These are phyloP conservation scores for Oenanthe melanoleuca DNA, from an alignment of 2,113 vertebrate species.

Conservation along the genomic window DNA sequence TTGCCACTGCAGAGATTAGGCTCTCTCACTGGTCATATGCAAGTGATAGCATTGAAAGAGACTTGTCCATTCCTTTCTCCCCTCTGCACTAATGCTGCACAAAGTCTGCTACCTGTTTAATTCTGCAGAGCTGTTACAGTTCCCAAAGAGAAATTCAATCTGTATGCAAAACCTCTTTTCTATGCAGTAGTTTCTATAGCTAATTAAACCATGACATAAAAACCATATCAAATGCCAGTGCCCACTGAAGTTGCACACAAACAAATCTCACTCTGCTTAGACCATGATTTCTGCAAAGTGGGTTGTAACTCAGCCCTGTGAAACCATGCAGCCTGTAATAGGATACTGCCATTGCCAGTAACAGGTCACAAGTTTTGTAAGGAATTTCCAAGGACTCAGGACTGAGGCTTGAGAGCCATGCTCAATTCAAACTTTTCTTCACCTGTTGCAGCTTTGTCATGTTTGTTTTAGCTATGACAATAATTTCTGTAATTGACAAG, in stretches of 20 bases:
- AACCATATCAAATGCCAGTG: background rate
- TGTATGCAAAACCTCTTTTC: background rate
- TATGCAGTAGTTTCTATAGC: background rate
- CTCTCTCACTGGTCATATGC: background rate
- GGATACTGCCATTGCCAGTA: fast-evolving
- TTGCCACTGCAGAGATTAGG: background rate
- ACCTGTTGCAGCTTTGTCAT: background rate
- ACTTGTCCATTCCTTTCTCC: background rate
- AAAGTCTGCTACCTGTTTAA: background rate
- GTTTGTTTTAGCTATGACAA: background rate
- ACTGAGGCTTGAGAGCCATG: background rate
- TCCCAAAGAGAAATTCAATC: background rate
- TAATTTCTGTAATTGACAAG: background rate
- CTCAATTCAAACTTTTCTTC: background rate
- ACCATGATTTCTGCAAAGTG: background rate
- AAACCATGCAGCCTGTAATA: background rate
- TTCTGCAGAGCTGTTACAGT: background rate
- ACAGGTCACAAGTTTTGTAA: background rate
- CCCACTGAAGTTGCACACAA: background rate
- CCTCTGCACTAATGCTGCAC: background rate
- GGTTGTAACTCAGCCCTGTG: background rate
- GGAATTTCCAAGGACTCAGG: background rate
- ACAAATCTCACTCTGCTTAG: background rate
- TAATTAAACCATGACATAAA: background rate
- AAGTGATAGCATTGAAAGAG: background rate